Evolutionary conservation across 2,888 invertebrate genomes (phyloP).

Genomic region (Cephus spinipes): DNA sequence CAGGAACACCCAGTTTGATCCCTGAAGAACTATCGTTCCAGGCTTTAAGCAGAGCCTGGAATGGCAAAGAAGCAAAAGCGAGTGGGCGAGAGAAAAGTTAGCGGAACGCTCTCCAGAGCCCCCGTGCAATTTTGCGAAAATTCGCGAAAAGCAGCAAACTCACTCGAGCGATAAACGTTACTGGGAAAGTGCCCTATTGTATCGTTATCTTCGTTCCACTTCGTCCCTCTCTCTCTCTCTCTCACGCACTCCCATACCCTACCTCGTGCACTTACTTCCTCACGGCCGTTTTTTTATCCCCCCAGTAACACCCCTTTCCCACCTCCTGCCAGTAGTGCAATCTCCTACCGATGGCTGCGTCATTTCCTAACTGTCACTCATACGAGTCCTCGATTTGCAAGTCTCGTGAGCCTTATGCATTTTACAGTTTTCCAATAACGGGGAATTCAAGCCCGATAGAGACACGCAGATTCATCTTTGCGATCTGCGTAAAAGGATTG

Average conservation of each 20-base stretch:
- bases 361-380: slow-evolving; percentile 20
- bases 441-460: neutral
- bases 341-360: neutral
- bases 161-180: too few relatives aligned
- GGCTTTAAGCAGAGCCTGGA: neutral
- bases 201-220: neutral
- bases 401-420: neutral
- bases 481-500: neutral
- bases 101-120: neutral
- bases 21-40: neutral
- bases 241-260: neutral
- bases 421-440: neutral
- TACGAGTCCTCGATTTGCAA: neutral
- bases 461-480: neutral
- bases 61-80: neutral
- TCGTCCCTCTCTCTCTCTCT: neutral
- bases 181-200: too few relatives aligned
- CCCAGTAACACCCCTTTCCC: neutral
- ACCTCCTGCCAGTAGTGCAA: neutral
- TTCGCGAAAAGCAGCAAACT: too few relatives aligned
- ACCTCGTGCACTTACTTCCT: neutral
- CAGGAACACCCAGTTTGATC: neutral
- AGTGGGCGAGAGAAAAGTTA: neutral
- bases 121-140: neutral
- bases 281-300: neutral